Conservation (phyloP, 1,140 invertebrate genomes). For the Venturia canescens region DNA sequence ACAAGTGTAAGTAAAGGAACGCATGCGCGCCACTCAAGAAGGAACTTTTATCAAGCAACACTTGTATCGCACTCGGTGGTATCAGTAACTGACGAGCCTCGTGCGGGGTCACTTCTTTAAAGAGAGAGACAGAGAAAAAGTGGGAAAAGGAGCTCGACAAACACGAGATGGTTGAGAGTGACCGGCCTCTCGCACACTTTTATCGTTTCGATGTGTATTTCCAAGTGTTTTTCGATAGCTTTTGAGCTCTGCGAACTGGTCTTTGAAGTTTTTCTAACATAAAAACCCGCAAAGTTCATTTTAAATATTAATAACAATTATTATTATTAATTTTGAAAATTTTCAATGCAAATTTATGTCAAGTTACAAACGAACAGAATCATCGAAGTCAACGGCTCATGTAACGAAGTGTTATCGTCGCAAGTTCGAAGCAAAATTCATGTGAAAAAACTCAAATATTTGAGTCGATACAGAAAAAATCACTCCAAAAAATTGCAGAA, state of each 20-base stretch:
- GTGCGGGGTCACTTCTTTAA: conserved; percentile 30
- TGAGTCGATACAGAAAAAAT: not conserved
- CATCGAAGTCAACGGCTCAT: too few species aligned
- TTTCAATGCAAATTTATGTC: too few species aligned
- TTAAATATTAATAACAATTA: too few species aligned
- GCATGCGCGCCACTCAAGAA: conserved; percentile 15
- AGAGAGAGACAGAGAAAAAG: not conserved
- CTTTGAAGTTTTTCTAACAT: not conserved
- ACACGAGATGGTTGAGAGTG: not conserved
- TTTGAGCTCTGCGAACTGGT: not conserved
- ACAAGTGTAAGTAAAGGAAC: conserved; percentile 43
- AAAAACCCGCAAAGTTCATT: not conserved
- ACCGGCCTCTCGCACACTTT: not conserved
- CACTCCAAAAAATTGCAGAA: not conserved
- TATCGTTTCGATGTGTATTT: conserved; percentile 7
- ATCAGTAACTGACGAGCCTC: conserved; percentile 68
- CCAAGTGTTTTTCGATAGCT: not conserved
- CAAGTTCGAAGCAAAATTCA: not conserved
- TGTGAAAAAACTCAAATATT: not conserved
- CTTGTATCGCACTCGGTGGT: conserved; percentile 49
- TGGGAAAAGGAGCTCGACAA: conserved; percentile 1
- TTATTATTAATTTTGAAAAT: too few species aligned
- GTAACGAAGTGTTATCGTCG: too few species aligned
- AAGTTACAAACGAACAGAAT: too few species aligned
- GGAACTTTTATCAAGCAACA: conserved; percentile 44